Evolutionary conservation across 2,888 invertebrate species (phyloP).

Genomic region (Ctenicera cuprea): DNA sequence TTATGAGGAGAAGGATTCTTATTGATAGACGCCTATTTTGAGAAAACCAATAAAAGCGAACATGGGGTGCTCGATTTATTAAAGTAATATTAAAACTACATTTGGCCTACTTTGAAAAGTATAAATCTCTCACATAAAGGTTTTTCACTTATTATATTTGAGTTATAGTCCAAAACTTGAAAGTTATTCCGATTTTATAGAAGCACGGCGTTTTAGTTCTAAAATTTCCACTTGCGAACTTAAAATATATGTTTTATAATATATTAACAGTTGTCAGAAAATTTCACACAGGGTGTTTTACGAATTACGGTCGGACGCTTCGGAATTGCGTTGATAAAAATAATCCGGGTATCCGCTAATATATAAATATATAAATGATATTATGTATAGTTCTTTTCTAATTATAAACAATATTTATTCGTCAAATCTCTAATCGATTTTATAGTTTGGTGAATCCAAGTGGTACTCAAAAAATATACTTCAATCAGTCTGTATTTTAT

Average conservation of each 20-base stretch:
- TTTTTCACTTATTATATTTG: constrained; percentile 46
- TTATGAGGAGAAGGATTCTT: too few relatives aligned
- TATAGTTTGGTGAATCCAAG: too few relatives aligned
- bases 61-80: constrained; percentile 13
- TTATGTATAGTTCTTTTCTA: too few relatives aligned
- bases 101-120: constrained; percentile 31
- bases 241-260: constrained; percentile 11
- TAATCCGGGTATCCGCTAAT: too few relatives aligned
- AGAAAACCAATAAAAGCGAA: not conserved
- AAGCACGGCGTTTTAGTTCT: constrained; percentile 29
- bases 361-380: too few relatives aligned
- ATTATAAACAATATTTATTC: too few relatives aligned
- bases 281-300: too few relatives aligned
- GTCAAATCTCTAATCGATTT: too few relatives aligned
- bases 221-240: constrained; percentile 24
- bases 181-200: constrained; percentile 41
- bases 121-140: constrained; percentile 40
- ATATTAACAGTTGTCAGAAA: not conserved
- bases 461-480: too few relatives aligned
- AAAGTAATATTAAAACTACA: constrained; percentile 37
- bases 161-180: constrained; percentile 39
- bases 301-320: too few relatives aligned
- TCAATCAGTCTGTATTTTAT: too few relatives aligned
- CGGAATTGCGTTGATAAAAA: too few relatives aligned
- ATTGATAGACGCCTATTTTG: not conserved